Evolutionary conservation across 2,888 invertebrate genomes (phyloP), one percentile per base, ranked within the genome.

Genomic region (Nycteola revayana): DNA sequence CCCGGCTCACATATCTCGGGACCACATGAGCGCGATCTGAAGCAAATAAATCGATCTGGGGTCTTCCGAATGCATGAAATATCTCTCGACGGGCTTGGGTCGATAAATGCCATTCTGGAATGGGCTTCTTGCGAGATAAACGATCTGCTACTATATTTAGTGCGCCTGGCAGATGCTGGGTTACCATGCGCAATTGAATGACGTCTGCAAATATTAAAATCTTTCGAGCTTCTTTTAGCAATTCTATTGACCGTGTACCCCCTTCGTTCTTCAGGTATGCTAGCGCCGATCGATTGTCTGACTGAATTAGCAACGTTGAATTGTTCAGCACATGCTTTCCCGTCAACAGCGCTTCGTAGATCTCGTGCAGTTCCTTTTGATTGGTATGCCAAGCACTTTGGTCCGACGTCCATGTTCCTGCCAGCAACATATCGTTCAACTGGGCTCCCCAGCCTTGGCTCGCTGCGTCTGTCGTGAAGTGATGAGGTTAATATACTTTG

Each of bases 141-240:
- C 28, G 9, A 10, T 30, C 29, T 1, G 29, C 22, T 14, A 29
- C 5, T 6, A 7, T 7, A 9, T 29, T 29, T 22, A 9, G 23
- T 23, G 1, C 4, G 2, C 29, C 29, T 3, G 29, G 29, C 8
- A 30, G 11, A 7, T 30, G n/a, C 1, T 21, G n/a, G 7, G 21
- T 21, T 5, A 2, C 7, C 2, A 3, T 7, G 21, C n/a, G 7
- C 14, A 14, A n/a, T 21, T 21, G 21, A 18, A 18, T 18, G 2
- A 5, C n/a, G 3, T 21, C 7, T 2, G 21, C 21, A 8, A 23
- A 3, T 17, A 5, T 7, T 4, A 29, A 14, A 7, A 29, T 22
- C 6, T 29, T 3, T 9, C 1, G 7, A 1, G 23, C 8, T 1
- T 3, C 1, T 0, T 7, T 8, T 2, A 11, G 5, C 9, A 29